Conservation (phyloP, 2,113 vertebrate species). For the Tetrax tetrax region DNA sequence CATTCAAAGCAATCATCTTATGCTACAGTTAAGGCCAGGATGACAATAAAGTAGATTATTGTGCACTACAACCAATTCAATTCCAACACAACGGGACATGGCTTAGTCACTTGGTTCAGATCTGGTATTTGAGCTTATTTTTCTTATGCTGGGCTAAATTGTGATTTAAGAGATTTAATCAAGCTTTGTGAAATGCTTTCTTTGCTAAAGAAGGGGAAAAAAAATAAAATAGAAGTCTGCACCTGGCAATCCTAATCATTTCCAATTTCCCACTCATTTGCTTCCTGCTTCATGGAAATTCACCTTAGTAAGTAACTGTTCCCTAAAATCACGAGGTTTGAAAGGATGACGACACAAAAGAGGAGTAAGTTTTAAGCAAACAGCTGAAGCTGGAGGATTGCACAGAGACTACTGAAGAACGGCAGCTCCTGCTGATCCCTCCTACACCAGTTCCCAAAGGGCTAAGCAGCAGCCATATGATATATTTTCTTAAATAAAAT, state of each 20-base stretch:
- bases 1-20: constrained; percentile 62
- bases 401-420: constrained; percentile 32
- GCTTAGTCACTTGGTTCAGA: constrained; percentile 58
- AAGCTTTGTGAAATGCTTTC: constrained; percentile 52
- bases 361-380: constrained; percentile 51
- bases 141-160: constrained; percentile 55
- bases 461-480: constrained; percentile 35
- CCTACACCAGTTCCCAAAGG: constrained; percentile 28
- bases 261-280: constrained; percentile 32
- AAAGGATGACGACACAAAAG: constrained; percentile 34
- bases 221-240: constrained; percentile 34
- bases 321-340: constrained; percentile 15
- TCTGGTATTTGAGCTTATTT: constrained; percentile 46
- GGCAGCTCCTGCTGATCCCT: constrained; percentile 54
- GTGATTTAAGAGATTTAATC: constrained; percentile 58
- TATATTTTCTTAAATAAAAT: constrained; percentile 61
- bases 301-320: constrained; percentile 37
- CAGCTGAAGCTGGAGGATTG: background rate
- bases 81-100: constrained; percentile 26
- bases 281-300: constrained; percentile 3
- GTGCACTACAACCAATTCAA: constrained; percentile 48
- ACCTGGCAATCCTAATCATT: constrained; percentile 33
- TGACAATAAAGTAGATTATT: constrained; percentile 57
- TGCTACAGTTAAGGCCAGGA: constrained; percentile 58
- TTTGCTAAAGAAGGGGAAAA: constrained; percentile 29